A percentile compares a stretch with the other conserved stretches of the same genome.
Evolutionary conservation across 2,797 vertebrate species (phyloP).

Genomic region (Ctenochaetus hawaiiensis): DNA sequence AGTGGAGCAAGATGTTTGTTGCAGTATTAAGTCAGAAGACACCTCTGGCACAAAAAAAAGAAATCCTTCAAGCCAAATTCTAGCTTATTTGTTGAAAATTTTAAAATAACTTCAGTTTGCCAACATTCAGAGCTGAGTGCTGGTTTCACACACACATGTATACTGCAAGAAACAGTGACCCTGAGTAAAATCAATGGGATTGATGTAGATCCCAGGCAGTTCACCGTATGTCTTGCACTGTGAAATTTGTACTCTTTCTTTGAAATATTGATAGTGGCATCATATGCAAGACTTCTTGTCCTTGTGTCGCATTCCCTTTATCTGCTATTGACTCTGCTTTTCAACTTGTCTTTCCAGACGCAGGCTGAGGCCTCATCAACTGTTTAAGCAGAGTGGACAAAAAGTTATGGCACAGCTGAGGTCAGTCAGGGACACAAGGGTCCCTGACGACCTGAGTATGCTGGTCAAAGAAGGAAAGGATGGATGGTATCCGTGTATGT

Average conservation of each 20-base stretch:
- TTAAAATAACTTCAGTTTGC: neutral
- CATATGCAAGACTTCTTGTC: neutral
- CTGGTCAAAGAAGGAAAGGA: constrained; percentile 39
- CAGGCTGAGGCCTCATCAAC: constrained; percentile 9
- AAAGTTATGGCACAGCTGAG: constrained; percentile 5
- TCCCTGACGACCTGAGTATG: too few species aligned
- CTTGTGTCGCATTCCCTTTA: neutral
- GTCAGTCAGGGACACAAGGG: constrained; percentile 43
- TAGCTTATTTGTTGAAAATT: neutral
- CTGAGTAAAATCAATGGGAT: neutral
- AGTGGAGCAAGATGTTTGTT: neutral
- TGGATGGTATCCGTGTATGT: constrained; percentile 34
- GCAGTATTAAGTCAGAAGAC: neutral
- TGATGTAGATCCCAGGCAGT: neutral
- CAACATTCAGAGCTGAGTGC: neutral
- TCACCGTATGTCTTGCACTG: neutral
- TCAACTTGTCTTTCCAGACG: constrained; percentile 17
- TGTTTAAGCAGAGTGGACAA: constrained; percentile 18
- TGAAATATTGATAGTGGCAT: constrained; percentile 3
- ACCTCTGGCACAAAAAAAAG: neutral
- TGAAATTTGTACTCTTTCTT: constrained; percentile 8
- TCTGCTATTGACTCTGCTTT: constrained; percentile 3
- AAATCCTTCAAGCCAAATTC: neutral
- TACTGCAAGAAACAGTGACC: neutral
- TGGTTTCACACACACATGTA: constrained; percentile 4